A percentile compares a stretch with the other conserved stretches of the same genome.
Conservation (phyloP, 2,797 vertebrate genomes). For the Lophotriccus pileatus region DNA sequence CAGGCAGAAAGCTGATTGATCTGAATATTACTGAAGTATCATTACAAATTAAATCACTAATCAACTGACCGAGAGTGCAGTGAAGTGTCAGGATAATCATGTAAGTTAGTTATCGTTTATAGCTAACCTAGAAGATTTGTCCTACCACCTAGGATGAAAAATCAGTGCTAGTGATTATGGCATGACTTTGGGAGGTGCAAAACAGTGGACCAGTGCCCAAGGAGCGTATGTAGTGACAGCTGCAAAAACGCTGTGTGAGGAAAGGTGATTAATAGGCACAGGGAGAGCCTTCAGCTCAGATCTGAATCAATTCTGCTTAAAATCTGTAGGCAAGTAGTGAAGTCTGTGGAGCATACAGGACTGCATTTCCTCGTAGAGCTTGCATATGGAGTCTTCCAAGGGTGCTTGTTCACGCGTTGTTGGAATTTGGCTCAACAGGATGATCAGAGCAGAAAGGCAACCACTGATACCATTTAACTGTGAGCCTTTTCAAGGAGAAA, state of each 20-base stretch:
- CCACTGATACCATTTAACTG: not conserved
- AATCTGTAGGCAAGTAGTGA: not conserved
- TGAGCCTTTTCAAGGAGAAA: not conserved
- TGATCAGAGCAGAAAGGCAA: not conserved
- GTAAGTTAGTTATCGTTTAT: not conserved
- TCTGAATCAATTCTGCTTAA: constrained; percentile 8
- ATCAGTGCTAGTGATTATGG: not conserved
- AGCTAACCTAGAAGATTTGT: not conserved
- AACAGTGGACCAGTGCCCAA: not conserved
- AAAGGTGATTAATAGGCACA: constrained; percentile 26
- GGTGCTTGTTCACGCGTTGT: fast-evolving
- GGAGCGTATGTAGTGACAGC: not conserved
- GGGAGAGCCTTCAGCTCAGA: constrained; percentile 17
- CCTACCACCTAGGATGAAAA: not conserved
- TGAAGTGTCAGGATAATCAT: not conserved
- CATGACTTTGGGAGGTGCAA: fast-evolving
- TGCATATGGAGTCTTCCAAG: not conserved
- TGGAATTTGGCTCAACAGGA: not conserved
- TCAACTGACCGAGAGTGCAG: not conserved
- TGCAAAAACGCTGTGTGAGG: not conserved
- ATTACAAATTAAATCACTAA: not conserved
- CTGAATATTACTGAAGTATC: not conserved
- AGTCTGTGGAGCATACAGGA: not conserved
- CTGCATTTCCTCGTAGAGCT: not conserved
- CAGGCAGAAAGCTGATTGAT: not conserved